Percentiles rank a stretch among this genome's conserved stretches.
Evolutionary conservation across 2,888 invertebrate genomes (phyloP).

Genomic region (Aelia acuminata): DNA sequence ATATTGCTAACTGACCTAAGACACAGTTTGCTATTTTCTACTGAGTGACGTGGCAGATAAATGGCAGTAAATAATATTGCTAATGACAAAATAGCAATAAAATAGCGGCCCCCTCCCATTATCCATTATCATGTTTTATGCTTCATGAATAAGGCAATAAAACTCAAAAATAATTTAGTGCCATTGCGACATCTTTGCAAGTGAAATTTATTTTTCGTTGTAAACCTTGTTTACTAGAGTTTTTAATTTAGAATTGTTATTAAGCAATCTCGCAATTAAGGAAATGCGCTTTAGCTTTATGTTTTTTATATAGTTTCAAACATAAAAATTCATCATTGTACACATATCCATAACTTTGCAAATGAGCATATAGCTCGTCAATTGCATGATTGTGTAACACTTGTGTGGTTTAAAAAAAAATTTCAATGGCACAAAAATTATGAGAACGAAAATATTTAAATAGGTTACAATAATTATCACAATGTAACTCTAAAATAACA

Average conservation of each 20-base stretch:
- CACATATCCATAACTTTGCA: no score
- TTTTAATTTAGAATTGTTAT: neutral
- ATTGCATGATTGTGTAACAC: no score
- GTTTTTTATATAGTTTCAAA: no score
- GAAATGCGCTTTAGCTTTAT: neutral
- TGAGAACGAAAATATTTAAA: no score
- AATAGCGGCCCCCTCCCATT: neutral
- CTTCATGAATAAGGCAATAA: constrained; percentile 4
- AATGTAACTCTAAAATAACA: no score
- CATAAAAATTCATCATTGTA: no score
- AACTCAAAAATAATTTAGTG: constrained; percentile 7
- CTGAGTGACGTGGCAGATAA: neutral
- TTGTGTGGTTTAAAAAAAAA: no score
- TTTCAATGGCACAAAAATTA: no score
- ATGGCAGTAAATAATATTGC: neutral
- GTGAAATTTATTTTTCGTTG: neutral
- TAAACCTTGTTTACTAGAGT: neutral
- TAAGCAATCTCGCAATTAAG: neutral
- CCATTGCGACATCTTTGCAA: neutral
- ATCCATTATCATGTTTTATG: neutral
- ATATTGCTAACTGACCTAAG: neutral
- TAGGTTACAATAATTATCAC: no score
- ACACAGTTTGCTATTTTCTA: neutral
- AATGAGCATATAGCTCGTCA: no score
- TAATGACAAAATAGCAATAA: neutral